These are phyloP conservation scores for Rotaria socialis DNA, from an alignment of 2,888 invertebrate genomes.

Conservation along the genomic window DNA sequence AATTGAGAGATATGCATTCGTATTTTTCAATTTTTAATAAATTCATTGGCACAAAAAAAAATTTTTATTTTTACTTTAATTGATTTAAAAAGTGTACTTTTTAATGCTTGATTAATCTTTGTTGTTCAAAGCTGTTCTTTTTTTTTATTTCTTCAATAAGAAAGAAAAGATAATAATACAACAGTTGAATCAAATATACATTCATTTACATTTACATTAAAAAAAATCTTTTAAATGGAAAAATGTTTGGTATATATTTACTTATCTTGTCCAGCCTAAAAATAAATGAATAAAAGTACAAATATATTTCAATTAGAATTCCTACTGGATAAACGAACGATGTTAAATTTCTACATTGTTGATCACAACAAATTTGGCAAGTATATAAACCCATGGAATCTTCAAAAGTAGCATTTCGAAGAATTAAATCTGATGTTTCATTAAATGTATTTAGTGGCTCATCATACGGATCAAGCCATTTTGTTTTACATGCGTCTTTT, in stretches of 20 bases:
- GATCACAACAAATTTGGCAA: not conserved
- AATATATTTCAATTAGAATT: not conserved
- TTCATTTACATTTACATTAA: not conserved
- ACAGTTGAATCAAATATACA: not conserved
- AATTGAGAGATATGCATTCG: no score
- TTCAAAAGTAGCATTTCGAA: not conserved
- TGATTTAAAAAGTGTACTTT: no score
- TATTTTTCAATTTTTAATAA: no score
- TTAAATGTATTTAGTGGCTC: not conserved
- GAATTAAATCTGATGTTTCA: not conserved
- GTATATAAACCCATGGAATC: not conserved
- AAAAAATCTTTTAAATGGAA: not conserved
- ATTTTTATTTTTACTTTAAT: no score
- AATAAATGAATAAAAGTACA: not conserved
- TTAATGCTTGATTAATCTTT: no score
- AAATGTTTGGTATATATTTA: not conserved
- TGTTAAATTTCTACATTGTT: not conserved
- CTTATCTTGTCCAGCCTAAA: not conserved
- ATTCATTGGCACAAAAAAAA: no score
- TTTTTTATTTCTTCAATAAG: not conserved
- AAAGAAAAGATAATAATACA: not conserved
- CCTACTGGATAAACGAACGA: slow-evolving; percentile 9
- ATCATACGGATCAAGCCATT: not conserved
- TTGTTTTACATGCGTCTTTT: not conserved
- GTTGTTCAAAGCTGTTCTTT: not conserved